Base-by-base conservation (phyloP, 1,140 invertebrate genomes). In the Dreissena polymorpha region DNA sequence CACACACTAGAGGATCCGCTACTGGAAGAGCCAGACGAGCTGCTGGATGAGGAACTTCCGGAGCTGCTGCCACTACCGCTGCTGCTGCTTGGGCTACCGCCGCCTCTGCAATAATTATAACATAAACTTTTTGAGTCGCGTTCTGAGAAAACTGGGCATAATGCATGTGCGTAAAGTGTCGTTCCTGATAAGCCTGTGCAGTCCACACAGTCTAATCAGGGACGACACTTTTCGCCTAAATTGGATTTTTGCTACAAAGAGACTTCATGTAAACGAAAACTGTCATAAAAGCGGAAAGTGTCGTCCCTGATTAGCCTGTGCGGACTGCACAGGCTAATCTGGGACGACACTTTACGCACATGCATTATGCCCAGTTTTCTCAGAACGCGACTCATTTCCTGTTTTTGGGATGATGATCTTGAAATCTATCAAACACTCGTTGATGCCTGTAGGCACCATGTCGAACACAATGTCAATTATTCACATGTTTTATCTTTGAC, bases 21-120 rank as follows among this genome's bases (percentile, higher is more conserved):
- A 79, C 76, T 27, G 16, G 65, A 68, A 39, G 21, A 23, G 16
- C 76, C 51, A 49, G 65, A 57, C n/a, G 65, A 53, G 23, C 76
- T 63, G 25, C 65, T 49, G 60, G 65, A 25, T 10, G 76, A 27
- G 8, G 76, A 55, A 18, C 65, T 25, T 12, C 76, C 23, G 18
- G 3, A 16, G 16, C 64, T n/a, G 60, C 51, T 69, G 12, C 76
- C 25, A 23, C 65, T 21, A 18, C 49, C 51, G 25, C 50, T 49
- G n/a, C 65, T 49, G 18, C 65, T n/a, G 27, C 64, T 50, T n/a
- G 51, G 55, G 3, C 23, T 76, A 6, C 18, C 27, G 39, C 25
- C 29, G 21, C 27, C 6, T 16, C 18, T 69, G 67, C 16, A 2
- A 69, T 25, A 23, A 18, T 21, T 8, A 5, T 1, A 13, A 7